phyloP scores from a whole-genome alignment of 2,888 invertebrate species.

The Andrena chrysosceles region DNA sequence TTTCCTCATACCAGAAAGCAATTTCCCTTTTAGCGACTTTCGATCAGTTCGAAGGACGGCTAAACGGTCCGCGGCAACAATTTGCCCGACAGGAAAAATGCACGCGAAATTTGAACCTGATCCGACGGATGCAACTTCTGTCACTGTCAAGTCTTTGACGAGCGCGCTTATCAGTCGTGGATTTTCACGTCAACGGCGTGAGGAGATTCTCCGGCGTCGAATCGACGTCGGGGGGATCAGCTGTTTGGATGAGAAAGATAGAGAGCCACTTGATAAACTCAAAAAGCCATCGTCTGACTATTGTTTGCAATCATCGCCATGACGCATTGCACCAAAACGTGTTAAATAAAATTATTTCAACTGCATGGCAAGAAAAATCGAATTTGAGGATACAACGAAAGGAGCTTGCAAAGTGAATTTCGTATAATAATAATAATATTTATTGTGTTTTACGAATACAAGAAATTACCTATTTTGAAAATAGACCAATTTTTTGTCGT shows the following conservation, averaged over 20 bases:
- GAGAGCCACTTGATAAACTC: constrained; percentile 8
- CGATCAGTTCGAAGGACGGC: constrained; percentile 1
- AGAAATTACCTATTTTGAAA: too few relatives aligned
- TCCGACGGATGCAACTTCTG: constrained; percentile 39
- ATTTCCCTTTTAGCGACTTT: not conserved
- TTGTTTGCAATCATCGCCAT: not conserved
- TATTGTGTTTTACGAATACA: too few relatives aligned
- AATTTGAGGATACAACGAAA: not conserved
- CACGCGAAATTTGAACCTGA: constrained; percentile 18
- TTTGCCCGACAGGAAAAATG: constrained; percentile 29
- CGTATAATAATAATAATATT: too few relatives aligned
- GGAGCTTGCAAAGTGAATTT: too few relatives aligned
- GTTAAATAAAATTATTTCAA: not conserved
- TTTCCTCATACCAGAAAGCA: not conserved
- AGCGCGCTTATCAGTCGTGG: constrained; percentile 53
- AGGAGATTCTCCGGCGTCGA: constrained; percentile 25
- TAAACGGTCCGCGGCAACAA: not conserved
- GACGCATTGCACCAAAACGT: not conserved
- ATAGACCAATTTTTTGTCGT: too few relatives aligned
- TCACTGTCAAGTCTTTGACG: constrained; percentile 55
- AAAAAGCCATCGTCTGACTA: not conserved
- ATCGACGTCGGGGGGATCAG: constrained; percentile 23
- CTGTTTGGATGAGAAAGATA: constrained; percentile 14
- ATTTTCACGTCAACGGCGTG: constrained; percentile 50
- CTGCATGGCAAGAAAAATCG: not conserved